Base-by-base conservation (phyloP, 1,140 invertebrate species). In the Saccostrea glomerata region DNA sequence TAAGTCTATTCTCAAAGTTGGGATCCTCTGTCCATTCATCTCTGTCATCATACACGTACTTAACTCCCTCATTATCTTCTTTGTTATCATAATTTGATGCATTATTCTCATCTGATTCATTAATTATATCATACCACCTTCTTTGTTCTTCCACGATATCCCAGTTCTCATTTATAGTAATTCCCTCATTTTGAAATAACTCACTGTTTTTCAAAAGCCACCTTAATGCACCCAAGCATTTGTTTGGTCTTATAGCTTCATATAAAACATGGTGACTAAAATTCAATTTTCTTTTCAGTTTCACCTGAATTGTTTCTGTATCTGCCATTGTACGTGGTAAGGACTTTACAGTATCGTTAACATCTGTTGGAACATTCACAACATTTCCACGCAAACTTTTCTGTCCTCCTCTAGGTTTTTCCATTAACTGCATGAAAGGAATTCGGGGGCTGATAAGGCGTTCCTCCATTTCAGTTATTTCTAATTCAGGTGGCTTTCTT, bases 331-430 rank as follows among this genome's bases (percentile, higher is more conserved):
- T 77, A 20, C 90, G 54, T 36, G 87, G 87, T 82, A 91, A 86
- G 17, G 9, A 6, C 7, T n/a, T 55, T 11, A 89, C 66, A 55
- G 88, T 89, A 40, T 2, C 9, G 23, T 73, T 84, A n/a, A 89
- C 73, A 87, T 91, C 73, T 25, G 82, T 20, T 23, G 90, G 86
- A 2, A 89, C 88, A 89, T 91, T 91, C 23, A 91, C 88, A 55
- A 91, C 85, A 88, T 91, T 91, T 47, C 90, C 87, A 58, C 66
- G 25, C 1, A 88, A 17, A 70, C 60, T 82, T 6, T 60, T 40
- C 25, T 90, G 87, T 7, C 73, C 55, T 30, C 88, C 90, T 47
- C 88, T 85, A 11, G 90, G 90, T 30, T 88, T 30, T 85, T 70
- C 66, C 66, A 23, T 20, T 23, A 70, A 23, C 11, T 70, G 66